A percentile compares a stretch with the other conserved stretches of the same genome.
Evolutionary conservation across 2,113 vertebrate species (phyloP).

Genomic region (Apeltes quadracus): DNA sequence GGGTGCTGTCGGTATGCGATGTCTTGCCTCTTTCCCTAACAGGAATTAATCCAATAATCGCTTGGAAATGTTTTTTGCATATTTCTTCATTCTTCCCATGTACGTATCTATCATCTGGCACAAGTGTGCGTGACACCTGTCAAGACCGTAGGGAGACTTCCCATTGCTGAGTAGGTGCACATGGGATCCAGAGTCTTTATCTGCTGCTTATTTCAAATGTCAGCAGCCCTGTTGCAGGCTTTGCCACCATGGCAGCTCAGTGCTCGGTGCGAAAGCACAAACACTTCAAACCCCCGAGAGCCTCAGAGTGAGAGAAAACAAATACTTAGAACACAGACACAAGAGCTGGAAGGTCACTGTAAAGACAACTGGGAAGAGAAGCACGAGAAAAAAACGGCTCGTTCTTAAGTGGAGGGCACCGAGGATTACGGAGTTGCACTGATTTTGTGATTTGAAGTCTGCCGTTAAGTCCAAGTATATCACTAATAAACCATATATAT

Average conservation of each 20-base stretch:
- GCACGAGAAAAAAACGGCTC: background rate
- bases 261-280: constrained; percentile 25
- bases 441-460: background rate
- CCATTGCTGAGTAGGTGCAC: constrained; percentile 5
- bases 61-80: constrained; percentile 51
- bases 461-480: background rate
- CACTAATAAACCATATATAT: background rate
- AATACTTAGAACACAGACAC: constrained; percentile 13
- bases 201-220: constrained; percentile 33
- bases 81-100: constrained; percentile 49
- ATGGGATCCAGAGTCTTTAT: constrained; percentile 2
- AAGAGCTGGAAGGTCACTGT: background rate
- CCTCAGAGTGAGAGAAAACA: constrained; percentile 14
- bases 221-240: constrained; percentile 31
- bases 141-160: constrained; percentile 33
- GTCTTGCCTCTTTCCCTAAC: constrained; percentile 55
- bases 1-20: constrained; percentile 41
- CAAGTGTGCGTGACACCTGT: constrained; percentile 37
- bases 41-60: constrained; percentile 74
- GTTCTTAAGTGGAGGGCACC: background rate
- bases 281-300: constrained; percentile 41
- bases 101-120: constrained; percentile 25
- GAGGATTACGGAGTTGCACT: no score
- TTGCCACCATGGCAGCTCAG: constrained; percentile 50
- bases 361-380: background rate